Base-by-base conservation (phyloP, 2,113 vertebrate genomes). In the Poeciliopsis retropinna region DNA sequence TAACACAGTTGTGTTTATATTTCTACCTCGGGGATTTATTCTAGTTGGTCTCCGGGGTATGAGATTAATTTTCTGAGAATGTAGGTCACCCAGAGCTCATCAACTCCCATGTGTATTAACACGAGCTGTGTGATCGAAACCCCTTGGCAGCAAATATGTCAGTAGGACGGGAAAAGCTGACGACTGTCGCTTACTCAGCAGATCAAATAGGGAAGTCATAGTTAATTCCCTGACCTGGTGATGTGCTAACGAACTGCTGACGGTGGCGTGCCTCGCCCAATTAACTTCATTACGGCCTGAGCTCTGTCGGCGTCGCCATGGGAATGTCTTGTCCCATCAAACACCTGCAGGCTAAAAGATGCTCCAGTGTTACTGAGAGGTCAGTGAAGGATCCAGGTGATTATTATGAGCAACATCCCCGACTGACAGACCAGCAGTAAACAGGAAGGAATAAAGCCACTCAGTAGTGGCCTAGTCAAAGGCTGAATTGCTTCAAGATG, bases 201-300 rank as follows among this genome's bases (percentile, higher is more conserved):
- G 15, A 67, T 25, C 22, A 61, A 54, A 22, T 30, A 14, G 32
- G 30, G 64, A 64, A 51, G 30, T 37, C 31, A 44, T 32, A 25
- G 12, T 51, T 9, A 64, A 67, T 54, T 79, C 78, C 88, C 85
- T 60, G 34, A 3, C 76, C 65, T 82, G 80, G 65, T 76, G 81
- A 76, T 31, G 81, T 63, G 72, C 19, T 83, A 70, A 86, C 79
- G 29, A 81, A 78, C 79, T 84, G 81, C 76, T 86, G 75, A 82
- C 76, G 72, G 74, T 15, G 61, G 13, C 64, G 60, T 11, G 13
- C 37, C 76, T 73, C 64, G 27, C 25, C 25, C 85, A 87, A 86
- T 86, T 89, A 86, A 81, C 68, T 34, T 34, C 67, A 80, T 71
- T 41, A 70, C 57, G 34, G 67, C 72, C 32, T 66, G 79, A 34